Base-by-base conservation (phyloP, 2,888 invertebrate genomes). In the Drosophila borealis region DNA sequence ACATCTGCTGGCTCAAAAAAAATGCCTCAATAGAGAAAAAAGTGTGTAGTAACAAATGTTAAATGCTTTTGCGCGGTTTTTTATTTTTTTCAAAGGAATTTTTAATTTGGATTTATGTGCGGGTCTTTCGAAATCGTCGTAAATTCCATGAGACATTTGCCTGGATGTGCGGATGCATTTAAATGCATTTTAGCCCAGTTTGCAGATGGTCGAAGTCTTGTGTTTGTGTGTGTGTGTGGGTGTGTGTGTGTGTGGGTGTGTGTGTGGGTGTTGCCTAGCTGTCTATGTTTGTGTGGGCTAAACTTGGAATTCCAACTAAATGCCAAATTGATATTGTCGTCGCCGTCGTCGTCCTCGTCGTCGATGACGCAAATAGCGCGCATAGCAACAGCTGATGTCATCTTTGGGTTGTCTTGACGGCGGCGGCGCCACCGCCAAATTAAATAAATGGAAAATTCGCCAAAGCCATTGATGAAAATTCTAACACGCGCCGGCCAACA, bases 401-500 rank as follows among this genome's bases (percentile, higher is more conserved):
- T 74, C 68, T 60, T 19, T 17, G 13, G 44, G 29, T 42, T 46
- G 55, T 57, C 64, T 61, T 67, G 53, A 62, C 54, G 59, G 29
- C 17, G 17, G 1, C 17, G 17, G 1, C 17, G 2, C 17, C 17
- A 17, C 37, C 29, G 48, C 37, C 70, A 81, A 88, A 85, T 88
- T 74, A 78, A 88, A 74, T 78, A 74, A 82, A 76, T 72, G 77
- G 71, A 88, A 85, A 85, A 88, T 74, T 80, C 65, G 70, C 70
- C 63, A 82, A 74, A 78, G 75, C 54, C 70, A 61, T 79, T 69
- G 48, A 83, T 83, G 81, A 86, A 78, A 83, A 88, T 83, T 86
- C 87, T 73, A 73, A 42, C 83, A 85, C 68, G 86, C 70, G 69
- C 69, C 42, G 21, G 42, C 25, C 53, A 66, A 66, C 54, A 54